Evolutionary conservation across 2,888 invertebrate species (phyloP).

Genomic region (Candidula unifasciata): DNA sequence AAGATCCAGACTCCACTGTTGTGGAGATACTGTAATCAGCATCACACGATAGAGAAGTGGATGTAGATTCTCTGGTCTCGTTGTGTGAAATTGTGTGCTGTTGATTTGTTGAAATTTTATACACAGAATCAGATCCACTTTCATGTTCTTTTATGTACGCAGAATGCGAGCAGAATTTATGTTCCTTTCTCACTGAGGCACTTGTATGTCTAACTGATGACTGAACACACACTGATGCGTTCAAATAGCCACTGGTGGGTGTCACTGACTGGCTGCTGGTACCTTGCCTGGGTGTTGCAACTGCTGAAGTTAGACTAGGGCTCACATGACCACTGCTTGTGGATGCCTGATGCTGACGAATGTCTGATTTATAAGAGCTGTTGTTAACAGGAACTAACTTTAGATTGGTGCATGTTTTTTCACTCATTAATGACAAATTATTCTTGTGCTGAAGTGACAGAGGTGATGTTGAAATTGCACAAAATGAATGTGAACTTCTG

Average conservation of each 20-base stretch:
- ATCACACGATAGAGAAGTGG: slow-evolving; percentile 20
- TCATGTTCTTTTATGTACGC: background rate
- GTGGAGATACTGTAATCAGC: background rate
- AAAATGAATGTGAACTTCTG: background rate
- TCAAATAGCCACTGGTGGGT: background rate
- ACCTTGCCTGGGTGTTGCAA: background rate
- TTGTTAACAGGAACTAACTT: too few species aligned
- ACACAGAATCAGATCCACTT: background rate
- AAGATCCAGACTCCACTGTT: background rate
- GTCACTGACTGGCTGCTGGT: background rate
- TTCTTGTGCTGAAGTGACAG: background rate
- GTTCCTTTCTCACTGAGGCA: background rate
- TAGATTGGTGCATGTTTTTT: too few species aligned
- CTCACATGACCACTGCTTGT: slow-evolving; percentile 11
- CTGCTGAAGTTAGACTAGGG: background rate
- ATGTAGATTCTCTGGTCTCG: background rate
- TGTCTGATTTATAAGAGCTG: slow-evolving; percentile 1
- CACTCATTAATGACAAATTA: background rate
- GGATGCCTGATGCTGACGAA: background rate
- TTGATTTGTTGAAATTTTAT: background rate
- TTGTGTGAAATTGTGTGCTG: background rate
- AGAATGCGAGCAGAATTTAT: background rate
- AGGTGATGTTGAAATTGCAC: background rate
- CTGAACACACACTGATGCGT: background rate
- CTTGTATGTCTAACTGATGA: background rate